Conservation (phyloP, 2,888 invertebrate species). For the Caenorhabditis becei region DNA sequence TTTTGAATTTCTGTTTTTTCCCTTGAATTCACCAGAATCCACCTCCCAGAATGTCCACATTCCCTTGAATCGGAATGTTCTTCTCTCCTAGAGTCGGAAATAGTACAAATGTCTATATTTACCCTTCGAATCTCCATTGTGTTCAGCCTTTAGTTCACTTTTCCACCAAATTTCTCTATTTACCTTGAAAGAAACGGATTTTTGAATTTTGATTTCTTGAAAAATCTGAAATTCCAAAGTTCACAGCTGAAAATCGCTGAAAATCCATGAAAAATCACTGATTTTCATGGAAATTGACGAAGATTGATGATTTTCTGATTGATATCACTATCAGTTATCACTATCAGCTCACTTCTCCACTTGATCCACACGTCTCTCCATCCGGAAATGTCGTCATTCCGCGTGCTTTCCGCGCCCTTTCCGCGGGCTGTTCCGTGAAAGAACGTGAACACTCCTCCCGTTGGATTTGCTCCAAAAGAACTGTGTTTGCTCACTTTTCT, state of each 20-base stretch:
- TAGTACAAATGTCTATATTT: conserved; percentile 6
- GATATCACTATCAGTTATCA: no score
- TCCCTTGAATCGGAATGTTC: not conserved
- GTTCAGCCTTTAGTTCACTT: no score
- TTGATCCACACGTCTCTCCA: not conserved
- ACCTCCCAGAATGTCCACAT: no score
- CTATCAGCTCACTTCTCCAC: no score
- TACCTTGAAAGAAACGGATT: not conserved
- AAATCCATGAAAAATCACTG: no score
- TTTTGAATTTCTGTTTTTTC: no score
- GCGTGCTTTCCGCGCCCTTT: not conserved
- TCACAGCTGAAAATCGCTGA: no score
- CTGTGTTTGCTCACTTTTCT: not conserved
- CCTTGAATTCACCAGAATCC: no score
- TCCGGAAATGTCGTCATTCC: conserved; percentile 5
- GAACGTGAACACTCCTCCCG: conserved; percentile 27
- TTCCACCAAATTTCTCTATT: not conserved
- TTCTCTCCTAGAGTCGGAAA: not conserved
- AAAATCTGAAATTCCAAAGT: not conserved
- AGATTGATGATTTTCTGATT: no score
- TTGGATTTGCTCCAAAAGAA: not conserved
- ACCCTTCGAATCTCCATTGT: no score
- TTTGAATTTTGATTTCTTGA: not conserved
- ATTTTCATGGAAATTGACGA: no score
- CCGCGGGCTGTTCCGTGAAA: conserved; percentile 20